Base-by-base conservation (phyloP, 2,113 vertebrate species). In the Enhydra lutris region DNA sequence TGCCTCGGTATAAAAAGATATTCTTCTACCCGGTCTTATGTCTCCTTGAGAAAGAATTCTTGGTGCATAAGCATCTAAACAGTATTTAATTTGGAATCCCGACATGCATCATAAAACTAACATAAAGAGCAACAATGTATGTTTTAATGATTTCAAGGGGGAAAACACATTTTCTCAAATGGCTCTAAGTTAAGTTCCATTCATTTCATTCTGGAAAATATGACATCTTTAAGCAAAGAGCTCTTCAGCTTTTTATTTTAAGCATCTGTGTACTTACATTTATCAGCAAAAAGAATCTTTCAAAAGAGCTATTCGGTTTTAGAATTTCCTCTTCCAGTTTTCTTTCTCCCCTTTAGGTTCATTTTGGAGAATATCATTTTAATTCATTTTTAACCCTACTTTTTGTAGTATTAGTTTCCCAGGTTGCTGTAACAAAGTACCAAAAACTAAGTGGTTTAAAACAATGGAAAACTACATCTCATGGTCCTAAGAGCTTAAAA, bases 1-100 rank as follows among this genome's bases (percentile, higher is more conserved):
- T 82, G 50, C 11, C 11, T 96, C 2, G 0, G 11, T 95, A 45
- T 83, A 78, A 55, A 91, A 93, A 88, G 21, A 59, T 59, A 67
- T 55, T 95, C 39, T 85, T 88, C 50, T 14, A 34, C 36, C 8
- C 31, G 21, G 7, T 76, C 39, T 82, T 67, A 57, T 14, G n/a
- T 78, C 67, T 95, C 90, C 55, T 97, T 95, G 36, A 89, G 4
- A 97, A 96, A 89, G 39, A 80, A 69, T 82, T 93, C 71, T 83
- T 86, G 42, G 59, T 83, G 34, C 52, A 63, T 61, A 96, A 84
- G n/a, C 42, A 76, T 88, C 96, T 95, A 97, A 96, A 91, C 63
- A 96, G 67, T 97, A 96, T 88, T 95, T 96, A 98, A 96, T 95
- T 98, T 95, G 55, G 63, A 96, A 97, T 92, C 93, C 61, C 0